Evolutionary conservation across 2,888 invertebrate species (phyloP), one percentile per base, ranked within the genome.

Genomic region (Cosmorhoe ocellata): DNA sequence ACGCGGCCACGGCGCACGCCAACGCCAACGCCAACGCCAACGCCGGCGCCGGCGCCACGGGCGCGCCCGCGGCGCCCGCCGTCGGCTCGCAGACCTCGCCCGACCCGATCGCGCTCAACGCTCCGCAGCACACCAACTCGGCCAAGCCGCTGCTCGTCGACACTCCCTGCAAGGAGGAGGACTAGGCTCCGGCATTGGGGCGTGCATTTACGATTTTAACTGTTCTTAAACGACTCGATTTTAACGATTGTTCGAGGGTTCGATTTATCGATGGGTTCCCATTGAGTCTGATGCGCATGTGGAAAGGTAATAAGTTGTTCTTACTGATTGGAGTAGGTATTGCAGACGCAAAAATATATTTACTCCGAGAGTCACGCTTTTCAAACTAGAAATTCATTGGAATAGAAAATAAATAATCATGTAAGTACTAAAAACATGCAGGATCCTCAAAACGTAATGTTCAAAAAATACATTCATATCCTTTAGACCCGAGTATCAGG

Each of bases 1-100:
- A 90, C 63, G 90, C 89, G 8, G 87, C 86, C 38, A 85, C 87
- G 5, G 88, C 89, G 38, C 85, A 86, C 64, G 88, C 89, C 39
- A 84, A 83, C 36, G 86, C 87, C 60, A 79, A 79, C 42, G 86
- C 87, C 28, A 79, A 68, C 60, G 58, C 60, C 6, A 34, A 18
- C 49, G 57, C 58, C 3, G 27, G 45, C 32, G 18, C 18, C 60
- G 58, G 58, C 6, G 57, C 58, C 5, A 26, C 48, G 28, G 47
- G 40, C 31, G 41, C 51, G 24, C 34, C 49, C 28, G 43, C 51
- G 38, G 82, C 85, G 6, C 64, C 71, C 32, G 79, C 83, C 14
- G 70, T 78, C 30, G 74, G 72, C 27, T 61, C 71, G 32, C 63
- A 73, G 49, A 59, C 63, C 27, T 63, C 75, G 34, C 78, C 77